Percentiles rank a stretch among this genome's conserved stretches.
Evolutionary conservation across 2,797 vertebrate genomes (phyloP).

Genomic region (Lacerta agilis): DNA sequence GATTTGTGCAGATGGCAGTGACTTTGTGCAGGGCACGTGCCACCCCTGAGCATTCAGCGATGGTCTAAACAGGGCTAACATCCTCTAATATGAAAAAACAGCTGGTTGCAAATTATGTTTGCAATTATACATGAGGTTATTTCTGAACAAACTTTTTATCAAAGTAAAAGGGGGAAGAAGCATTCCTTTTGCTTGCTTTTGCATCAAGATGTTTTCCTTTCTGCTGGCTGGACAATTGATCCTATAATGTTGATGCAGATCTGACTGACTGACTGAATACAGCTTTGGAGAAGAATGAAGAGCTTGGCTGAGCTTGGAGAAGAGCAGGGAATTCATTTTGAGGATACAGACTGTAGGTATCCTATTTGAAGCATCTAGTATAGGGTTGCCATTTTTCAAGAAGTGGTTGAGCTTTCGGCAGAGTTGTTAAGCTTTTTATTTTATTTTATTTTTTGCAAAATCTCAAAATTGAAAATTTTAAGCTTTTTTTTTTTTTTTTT

Average conservation of each 20-base stretch:
- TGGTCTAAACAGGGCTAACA: not conserved
- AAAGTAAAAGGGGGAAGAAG: not conserved
- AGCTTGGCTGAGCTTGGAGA: not conserved
- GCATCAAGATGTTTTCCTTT: not conserved
- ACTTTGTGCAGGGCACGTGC: constrained; percentile 2
- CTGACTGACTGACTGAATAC: not conserved
- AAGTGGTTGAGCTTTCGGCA: too few relatives aligned
- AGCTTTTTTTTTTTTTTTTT: too few relatives aligned
- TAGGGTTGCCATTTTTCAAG: too few relatives aligned
- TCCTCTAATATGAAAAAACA: not conserved
- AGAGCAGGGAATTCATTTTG: not conserved
- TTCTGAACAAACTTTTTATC: not conserved
- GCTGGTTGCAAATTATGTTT: not conserved
- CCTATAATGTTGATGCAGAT: not conserved
- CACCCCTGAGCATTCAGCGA: not conserved
- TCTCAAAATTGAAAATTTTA: too few relatives aligned
- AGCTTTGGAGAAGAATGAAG: not conserved
- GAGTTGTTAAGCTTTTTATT: too few relatives aligned
- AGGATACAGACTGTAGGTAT: not conserved
- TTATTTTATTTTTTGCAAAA: too few relatives aligned
- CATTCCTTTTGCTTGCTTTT: not conserved
- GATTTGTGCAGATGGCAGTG: too few relatives aligned
- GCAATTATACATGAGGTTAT: rapidly evolving
- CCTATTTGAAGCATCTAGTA: not conserved
- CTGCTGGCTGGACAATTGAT: not conserved